Evolutionary conservation across 2,888 invertebrate species (phyloP).

Genomic region (Anodontia alba): DNA sequence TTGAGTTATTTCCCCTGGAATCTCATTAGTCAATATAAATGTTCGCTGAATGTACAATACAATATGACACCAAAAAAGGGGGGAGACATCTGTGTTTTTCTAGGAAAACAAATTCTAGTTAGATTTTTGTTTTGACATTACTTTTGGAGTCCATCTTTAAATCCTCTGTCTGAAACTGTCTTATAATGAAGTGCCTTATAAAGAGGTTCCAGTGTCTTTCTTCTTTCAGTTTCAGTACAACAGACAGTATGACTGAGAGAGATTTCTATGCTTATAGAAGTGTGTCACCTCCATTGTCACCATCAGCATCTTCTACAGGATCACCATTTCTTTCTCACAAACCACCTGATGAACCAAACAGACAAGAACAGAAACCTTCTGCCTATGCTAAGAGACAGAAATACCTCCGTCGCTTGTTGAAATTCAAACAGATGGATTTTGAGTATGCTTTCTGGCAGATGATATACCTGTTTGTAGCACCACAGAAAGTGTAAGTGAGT

Average conservation of each 20-base stretch:
- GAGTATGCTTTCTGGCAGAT: constrained; percentile 99
- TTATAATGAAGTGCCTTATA: too few species aligned
- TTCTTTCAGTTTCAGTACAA: background rate
- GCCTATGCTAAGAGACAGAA: constrained; percentile 91
- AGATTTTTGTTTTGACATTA: too few species aligned
- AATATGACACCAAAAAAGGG: too few species aligned
- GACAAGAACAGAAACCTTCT: constrained; percentile 85
- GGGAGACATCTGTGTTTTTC: too few species aligned
- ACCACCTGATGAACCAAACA: constrained; percentile 38
- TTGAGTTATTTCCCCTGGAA: too few species aligned
- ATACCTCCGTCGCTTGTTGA: constrained; percentile 88
- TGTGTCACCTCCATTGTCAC: constrained; percentile 78
- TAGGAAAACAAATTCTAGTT: too few species aligned
- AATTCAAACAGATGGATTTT: constrained; percentile 99
- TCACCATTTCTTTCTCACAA: constrained; percentile 64
- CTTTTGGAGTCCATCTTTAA: too few species aligned
- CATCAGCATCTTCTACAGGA: constrained; percentile 63
- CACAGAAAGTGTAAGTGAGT: constrained; percentile 93
- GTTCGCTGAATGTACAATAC: too few species aligned
- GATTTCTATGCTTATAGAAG: constrained; percentile 65
- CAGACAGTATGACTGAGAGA: constrained; percentile 34
- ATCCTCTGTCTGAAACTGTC: too few species aligned
- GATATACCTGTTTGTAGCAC: constrained; percentile 96
- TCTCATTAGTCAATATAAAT: too few species aligned
- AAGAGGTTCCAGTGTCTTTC: too few species aligned